These are phyloP conservation scores for Myotis pilosus DNA, from an alignment of 2,797 vertebrate genomes.

Conservation along the genomic window DNA sequence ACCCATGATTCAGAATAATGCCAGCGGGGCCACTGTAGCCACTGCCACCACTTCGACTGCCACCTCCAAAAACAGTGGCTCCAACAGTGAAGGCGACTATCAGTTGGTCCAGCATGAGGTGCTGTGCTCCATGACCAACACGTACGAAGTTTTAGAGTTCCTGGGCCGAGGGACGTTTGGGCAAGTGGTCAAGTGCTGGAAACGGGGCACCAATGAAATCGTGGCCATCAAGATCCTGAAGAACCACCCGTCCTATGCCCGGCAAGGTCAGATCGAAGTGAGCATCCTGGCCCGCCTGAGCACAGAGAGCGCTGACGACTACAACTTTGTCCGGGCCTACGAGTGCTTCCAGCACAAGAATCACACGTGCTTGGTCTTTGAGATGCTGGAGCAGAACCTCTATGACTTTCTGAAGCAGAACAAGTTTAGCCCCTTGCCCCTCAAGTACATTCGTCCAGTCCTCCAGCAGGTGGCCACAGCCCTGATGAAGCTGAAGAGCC, in stretches of 20 bases:
- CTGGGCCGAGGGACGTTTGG: constrained; percentile 97
- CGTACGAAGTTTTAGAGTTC: constrained; percentile 98
- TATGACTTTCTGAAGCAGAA: constrained; percentile 99
- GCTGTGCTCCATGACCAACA: constrained; percentile 99
- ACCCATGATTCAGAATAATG: constrained; percentile 96
- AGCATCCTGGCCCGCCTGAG: constrained; percentile 98
- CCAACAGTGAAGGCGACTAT: constrained; percentile 98
- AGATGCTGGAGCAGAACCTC: constrained; percentile 99
- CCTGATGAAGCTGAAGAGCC: constrained; percentile 98
- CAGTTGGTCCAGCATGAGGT: constrained; percentile 99
- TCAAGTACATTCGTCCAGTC: constrained; percentile 97
- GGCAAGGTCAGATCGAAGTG: constrained; percentile 99
- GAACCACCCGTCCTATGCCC: constrained; percentile 97
- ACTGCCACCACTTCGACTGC: constrained; percentile 94
- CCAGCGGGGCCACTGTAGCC: constrained; percentile 92
- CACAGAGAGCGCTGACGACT: constrained; percentile 97
- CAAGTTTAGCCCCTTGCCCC: constrained; percentile 98
- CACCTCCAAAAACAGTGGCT: constrained; percentile 96
- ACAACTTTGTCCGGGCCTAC: constrained; percentile 97
- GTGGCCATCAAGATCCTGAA: constrained; percentile 99
- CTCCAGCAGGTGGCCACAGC: constrained; percentile 98
- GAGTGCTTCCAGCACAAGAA: constrained; percentile 99
- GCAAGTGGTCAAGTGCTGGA: constrained; percentile 99
- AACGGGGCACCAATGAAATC: constrained; percentile 98
- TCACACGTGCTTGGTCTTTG: constrained; percentile 99